Base-by-base conservation (phyloP, 2,797 vertebrate genomes). In the Glyptemys insculpta region DNA sequence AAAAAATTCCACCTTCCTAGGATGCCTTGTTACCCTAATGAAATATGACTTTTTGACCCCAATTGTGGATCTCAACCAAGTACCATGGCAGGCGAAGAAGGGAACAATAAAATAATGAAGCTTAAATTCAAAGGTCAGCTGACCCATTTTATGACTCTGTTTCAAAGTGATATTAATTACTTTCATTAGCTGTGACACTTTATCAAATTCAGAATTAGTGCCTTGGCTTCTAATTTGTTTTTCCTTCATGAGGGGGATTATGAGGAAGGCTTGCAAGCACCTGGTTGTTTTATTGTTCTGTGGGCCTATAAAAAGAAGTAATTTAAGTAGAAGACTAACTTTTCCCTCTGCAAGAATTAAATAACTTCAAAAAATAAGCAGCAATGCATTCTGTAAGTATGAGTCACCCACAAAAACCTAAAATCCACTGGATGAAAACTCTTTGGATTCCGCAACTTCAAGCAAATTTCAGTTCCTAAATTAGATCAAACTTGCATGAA, bases 401-500 rank as follows among this genome's bases (percentile, higher is more conserved):
- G 15, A 92, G 49, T 54, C 0, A 37, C 37, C 27, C 72, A 12
- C 47, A 89, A 44, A 68, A 92, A 88, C 2, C 3, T 27, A 11
- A 16, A 31, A 68, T 5, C 18, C 18, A 21, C n/a, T 0, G 3
- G 72, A 50, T 54, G 1, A 34, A 1, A 11, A 21, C 59, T 44
- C 1, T 79, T 79, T 72, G 65, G 3, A 68, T 31, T 29, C 0
- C 29, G 0, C 1, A 50, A 0, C 2, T 47, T 93, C 49, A 19
- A 79, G 9, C 2, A 72, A 44, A 83, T 74, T 90, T 89, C 12
- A 54, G 19, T 47, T 76, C 72, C 27, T 57, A 41, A 92, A 81
- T 29, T 68, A 11, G 3, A 44, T 18, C 8, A 49, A 3, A 0
- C n/a, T 94, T 86, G 5, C 27, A 16, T 74, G 4, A 79, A 92